Base-by-base conservation (phyloP, 1,140 invertebrate genomes). In the Drosophila rufa region DNA sequence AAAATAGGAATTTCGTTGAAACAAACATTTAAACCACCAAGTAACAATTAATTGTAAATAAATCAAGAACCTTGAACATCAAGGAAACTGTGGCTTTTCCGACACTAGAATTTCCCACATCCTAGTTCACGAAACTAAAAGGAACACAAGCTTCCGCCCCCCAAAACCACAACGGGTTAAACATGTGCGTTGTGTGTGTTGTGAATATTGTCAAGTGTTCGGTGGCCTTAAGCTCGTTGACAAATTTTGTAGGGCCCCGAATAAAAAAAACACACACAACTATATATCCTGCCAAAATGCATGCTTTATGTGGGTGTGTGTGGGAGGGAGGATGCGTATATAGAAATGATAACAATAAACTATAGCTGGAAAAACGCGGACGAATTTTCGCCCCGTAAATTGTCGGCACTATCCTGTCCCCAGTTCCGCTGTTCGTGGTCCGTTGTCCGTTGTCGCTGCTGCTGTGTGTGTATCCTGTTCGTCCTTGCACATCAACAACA, bases 281-380 rank as follows among this genome's bases (percentile, higher is more conserved):
- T 36, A 40, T 47, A 40, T 67, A 67, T 69, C 25, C 58, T 47
- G 42, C n/a, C 25, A 36, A 67, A 67, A 68, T 70, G 12, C 33
- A 70, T 67, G 64, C 25, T 74, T 61, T 79, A 43, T 65, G 36
- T 47, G 53, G 53, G 12, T 30, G 19, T 12, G 22, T 3, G 22
- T 4, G 45, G 12, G 19, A 12, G 59, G 47, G 30, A 27, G 42
- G 45, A 17, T 57, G 60, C 47, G 59, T 67, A 57, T 61, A 64
- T 67, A 75, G 80, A 82, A 86, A 86, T 86, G 69, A 87, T 79
- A 87, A 82, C 79, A 87, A 86, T 86, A 73, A 82, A 79, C 71
- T 73, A 56, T 74, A 66, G 74, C 67, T 67, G 56, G 57, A 68
- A 77, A 75, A 68, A 68, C 36, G 66, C 60, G 45, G 27, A 75